Conservation (phyloP, 2,113 vertebrate genomes). For the Uropsilus gracilis region DNA sequence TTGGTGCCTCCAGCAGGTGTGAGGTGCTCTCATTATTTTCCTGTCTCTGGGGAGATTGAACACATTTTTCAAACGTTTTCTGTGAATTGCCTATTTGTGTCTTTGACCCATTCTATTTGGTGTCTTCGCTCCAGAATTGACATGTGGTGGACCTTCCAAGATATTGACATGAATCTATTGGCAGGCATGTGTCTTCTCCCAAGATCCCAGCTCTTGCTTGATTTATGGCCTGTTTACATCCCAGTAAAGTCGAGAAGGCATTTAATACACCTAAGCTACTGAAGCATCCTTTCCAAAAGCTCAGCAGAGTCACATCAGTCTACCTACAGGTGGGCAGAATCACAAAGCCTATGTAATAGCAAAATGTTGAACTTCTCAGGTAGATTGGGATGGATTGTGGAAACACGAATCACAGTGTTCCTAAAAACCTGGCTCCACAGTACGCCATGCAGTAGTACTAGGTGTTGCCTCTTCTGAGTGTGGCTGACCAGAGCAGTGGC, state of each 20-base stretch:
- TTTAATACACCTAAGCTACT: background rate
- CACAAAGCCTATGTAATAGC: background rate
- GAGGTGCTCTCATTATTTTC: background rate
- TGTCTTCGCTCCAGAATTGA: background rate
- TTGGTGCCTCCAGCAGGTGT: background rate
- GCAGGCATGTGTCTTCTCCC: background rate
- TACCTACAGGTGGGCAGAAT: background rate
- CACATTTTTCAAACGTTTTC: background rate
- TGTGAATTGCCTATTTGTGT: background rate
- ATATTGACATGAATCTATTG: background rate
- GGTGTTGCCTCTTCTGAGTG: background rate
- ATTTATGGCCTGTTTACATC: background rate
- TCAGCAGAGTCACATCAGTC: background rate
- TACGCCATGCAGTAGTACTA: background rate
- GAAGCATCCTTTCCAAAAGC: background rate
- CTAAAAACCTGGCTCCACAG: background rate
- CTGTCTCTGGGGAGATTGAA: background rate
- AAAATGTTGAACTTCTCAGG: background rate
- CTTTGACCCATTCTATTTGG: background rate
- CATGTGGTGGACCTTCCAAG: background rate
- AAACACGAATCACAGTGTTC: background rate
- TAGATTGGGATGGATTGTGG: background rate
- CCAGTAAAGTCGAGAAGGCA: background rate
- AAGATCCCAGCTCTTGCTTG: background rate
- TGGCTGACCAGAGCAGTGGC: background rate